Evolutionary conservation across 2,888 invertebrate genomes (phyloP).

Genomic region (Dryobotodes eremita): DNA sequence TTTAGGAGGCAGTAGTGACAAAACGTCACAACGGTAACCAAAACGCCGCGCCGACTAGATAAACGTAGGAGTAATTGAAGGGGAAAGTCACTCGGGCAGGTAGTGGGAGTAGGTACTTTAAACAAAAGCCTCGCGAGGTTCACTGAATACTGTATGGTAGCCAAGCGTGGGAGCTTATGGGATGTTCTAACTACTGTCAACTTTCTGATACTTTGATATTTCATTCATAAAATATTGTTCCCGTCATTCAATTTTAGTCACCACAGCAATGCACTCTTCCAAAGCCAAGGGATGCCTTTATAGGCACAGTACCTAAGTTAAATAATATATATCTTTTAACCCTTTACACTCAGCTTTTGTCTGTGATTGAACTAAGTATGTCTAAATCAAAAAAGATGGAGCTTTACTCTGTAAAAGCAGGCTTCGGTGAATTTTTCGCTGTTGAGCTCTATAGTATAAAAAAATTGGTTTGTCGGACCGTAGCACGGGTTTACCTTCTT

Average conservation of each 20-base stretch:
- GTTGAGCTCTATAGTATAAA: not conserved
- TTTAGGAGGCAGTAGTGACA: not conserved
- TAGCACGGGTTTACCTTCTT: not conserved
- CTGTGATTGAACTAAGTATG: not conserved
- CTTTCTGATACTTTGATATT: not conserved
- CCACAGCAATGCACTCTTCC: not conserved
- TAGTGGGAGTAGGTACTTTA: slow-evolving; percentile 30
- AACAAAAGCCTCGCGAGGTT: slow-evolving; percentile 54
- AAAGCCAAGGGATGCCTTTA: not conserved
- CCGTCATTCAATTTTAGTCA: not conserved
- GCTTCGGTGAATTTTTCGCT: not conserved
- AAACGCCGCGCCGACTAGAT: slow-evolving; percentile 22
- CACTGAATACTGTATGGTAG: slow-evolving; percentile 43
- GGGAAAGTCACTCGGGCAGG: slow-evolving; percentile 16
- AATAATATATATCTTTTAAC: not conserved
- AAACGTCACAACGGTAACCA: slow-evolving; percentile 18
- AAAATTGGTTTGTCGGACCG: too few species aligned
- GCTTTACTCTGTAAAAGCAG: not conserved
- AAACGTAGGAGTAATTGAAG: slow-evolving; percentile 41
- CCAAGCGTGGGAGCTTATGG: slow-evolving; percentile 27
- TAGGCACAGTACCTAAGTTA: not conserved
- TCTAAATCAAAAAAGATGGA: not conserved
- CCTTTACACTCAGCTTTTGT: not conserved
- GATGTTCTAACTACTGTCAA: slow-evolving; percentile 10
- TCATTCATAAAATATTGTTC: not conserved